Evolutionary conservation across 2,888 invertebrate species (phyloP), one percentile per base, ranked within the genome.

Genomic region (Eupithecia centaureata): DNA sequence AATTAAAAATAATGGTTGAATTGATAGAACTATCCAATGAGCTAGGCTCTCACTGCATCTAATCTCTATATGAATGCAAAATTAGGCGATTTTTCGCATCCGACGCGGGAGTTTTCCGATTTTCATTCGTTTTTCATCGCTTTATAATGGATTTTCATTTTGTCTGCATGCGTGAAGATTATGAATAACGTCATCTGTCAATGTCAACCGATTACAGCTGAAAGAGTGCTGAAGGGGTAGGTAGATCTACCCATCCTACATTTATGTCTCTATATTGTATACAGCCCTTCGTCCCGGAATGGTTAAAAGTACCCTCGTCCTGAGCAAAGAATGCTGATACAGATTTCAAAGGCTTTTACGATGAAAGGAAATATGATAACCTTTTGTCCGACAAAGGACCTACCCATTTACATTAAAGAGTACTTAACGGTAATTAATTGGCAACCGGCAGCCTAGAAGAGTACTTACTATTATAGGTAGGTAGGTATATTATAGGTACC

Each of bases 331-430:
- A 57, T 32, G 32, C 57, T 22, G 30, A 28, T 28, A 56, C n/a
- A 30, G 57, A 57, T 57, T 57, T 57, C 32, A 57, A 57, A 57
- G 57, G 57, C 28, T n/a, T 57, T 33, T 18, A 32, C 32, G n/a
- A 5, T 32, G 32, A 57, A 57, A 57, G 56, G 57, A 32, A 57
- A 57, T 32, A 30, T 32, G 57, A 57, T 57, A 57, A 18, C 56
- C 28, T 32, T 33, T 27, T 52, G 15, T 57, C 32, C 32, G 30
- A 57, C 57, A 57, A 32, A 32, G 32, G n/a, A 57, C 18, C 32
- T n/a, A 56, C 30, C 10, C n/a, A n/a, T 28, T n/a, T n/a, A 30
- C 28, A 56, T n/a, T 56, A n/a, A 28, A 54, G n/a, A 7, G 54
- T 56, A 18, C 30, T 56, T 56, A 56, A 1, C 32, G 30, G 18